Conservation (phyloP, 2,888 invertebrate genomes). For the Drepanosiphum platanoidis region DNA sequence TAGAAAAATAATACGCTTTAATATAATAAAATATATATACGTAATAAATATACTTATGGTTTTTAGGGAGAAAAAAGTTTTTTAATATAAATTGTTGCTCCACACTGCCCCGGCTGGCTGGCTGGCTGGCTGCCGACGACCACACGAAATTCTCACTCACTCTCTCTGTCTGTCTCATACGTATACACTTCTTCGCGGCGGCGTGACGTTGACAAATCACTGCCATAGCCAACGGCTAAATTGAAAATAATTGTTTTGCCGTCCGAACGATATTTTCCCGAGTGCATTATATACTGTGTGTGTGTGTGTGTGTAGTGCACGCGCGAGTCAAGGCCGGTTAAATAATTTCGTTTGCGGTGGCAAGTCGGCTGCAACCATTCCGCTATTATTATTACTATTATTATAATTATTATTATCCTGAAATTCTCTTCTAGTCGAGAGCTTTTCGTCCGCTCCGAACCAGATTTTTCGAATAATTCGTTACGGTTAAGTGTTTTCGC, state of each 20-base stretch:
- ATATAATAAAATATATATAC: not conserved
- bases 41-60: not conserved
- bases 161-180: not conserved
- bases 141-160: not conserved
- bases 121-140: not conserved
- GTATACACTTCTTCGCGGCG: not conserved
- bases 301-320: not conserved
- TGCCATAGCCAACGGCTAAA: slow-evolving; percentile 23
- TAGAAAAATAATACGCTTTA: not conserved
- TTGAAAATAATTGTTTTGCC: slow-evolving; percentile 51
- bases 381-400: not conserved
- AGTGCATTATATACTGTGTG: not conserved
- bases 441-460: not conserved
- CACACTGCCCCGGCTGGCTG: not conserved
- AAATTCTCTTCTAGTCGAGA: not conserved
- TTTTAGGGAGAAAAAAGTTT: slow-evolving; percentile 12
- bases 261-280: not conserved
- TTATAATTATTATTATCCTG: not conserved
- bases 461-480: not conserved
- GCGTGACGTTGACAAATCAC: slow-evolving; percentile 53
- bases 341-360: not conserved
- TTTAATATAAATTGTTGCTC: slow-evolving; percentile 47
- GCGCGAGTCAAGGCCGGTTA: slow-evolving; percentile 35
- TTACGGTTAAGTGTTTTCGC: not conserved
- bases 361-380: not conserved